Evolutionary conservation across 1,140 invertebrate species (phyloP), one percentile per base, ranked within the genome.

Genomic region (Atta colombica): DNA sequence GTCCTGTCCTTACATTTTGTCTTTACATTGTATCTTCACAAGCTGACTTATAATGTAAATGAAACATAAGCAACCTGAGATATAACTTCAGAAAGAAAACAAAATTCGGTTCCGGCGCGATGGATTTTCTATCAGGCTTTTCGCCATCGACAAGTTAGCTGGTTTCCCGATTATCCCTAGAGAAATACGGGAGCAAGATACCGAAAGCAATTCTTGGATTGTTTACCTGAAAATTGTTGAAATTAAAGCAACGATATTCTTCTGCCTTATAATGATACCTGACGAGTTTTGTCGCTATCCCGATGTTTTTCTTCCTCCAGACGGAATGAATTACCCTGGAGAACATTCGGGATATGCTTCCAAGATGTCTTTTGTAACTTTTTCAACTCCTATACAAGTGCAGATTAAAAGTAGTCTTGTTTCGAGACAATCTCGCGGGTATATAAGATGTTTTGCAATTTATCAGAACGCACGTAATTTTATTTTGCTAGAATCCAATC

Each of bases 151-250:
- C 53, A 60, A 39, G 25, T 35, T 16, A 16, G 51, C 51, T 35
- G 18, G 60, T 61, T 55, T 49, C 14, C 18, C 63, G 61, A 77
- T 78, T 78, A 78, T 91, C 92, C 86, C 91, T 60, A 25, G 91
- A 92, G 91, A 92, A 92, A 92, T 92, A 92, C 87, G 51, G 45
- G 39, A 35, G 25, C 28, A 2, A 65, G 82, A 86, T 49, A 51
- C 18, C 12, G 77, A 63, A 69, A 87, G 81, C 89, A 92, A 91
- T 92, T 87, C 84, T 65, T 68, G 84, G 87, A 91, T 91, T 91
- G 88, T 89, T 89, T 89, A 87, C 39, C 72, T 53, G 71, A 72
- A 85, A 89, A 91, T 90, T 71, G 77, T 88, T 85, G 77, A 81
- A 89, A 90, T 89, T 87, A 89, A 90, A 87, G 71, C 78, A 78